Percentiles rank a stretch among this genome's conserved stretches.
Evolutionary conservation across 2,888 invertebrate genomes (phyloP).

Genomic region (Tipula helvola): DNA sequence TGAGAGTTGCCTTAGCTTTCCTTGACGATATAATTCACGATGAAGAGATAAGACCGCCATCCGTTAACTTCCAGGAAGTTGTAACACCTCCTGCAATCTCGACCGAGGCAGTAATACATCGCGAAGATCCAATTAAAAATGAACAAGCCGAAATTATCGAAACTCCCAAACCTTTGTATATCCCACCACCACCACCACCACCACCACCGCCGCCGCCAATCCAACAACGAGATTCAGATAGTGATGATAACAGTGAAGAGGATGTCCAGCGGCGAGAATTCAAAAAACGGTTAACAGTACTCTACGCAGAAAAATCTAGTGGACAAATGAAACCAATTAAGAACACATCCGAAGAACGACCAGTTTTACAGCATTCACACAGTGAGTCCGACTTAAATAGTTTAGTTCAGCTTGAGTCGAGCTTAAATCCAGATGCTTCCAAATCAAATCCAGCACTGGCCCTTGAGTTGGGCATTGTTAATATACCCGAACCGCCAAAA

Average conservation of each 20-base stretch:
- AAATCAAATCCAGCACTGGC: background rate
- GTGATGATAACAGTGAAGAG: background rate
- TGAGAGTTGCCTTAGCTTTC: slow-evolving; percentile 28
- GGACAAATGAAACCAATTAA: background rate
- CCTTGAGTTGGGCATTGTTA: background rate
- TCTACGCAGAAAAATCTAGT: background rate
- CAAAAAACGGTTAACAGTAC: background rate
- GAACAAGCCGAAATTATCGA: background rate
- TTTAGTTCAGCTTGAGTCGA: background rate
- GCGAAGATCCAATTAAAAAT: background rate
- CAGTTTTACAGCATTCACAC: background rate
- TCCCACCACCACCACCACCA: background rate
- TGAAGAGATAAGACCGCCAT: slow-evolving; percentile 20
- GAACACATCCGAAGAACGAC: background rate
- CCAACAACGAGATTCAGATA: background rate
- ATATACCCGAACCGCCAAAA: background rate
- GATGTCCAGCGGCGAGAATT: background rate
- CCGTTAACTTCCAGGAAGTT: background rate
- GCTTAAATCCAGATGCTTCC: background rate
- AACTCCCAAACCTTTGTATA: background rate
- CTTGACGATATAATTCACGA: slow-evolving; percentile 29
- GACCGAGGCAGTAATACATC: background rate
- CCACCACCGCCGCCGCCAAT: background rate
- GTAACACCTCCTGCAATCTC: background rate
- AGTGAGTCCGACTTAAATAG: background rate